A percentile compares a stretch with the other conserved stretches of the same genome.
These are phyloP conservation scores for Verasper variegatus DNA, from an alignment of 2,113 vertebrate species.

Conservation along the genomic window DNA sequence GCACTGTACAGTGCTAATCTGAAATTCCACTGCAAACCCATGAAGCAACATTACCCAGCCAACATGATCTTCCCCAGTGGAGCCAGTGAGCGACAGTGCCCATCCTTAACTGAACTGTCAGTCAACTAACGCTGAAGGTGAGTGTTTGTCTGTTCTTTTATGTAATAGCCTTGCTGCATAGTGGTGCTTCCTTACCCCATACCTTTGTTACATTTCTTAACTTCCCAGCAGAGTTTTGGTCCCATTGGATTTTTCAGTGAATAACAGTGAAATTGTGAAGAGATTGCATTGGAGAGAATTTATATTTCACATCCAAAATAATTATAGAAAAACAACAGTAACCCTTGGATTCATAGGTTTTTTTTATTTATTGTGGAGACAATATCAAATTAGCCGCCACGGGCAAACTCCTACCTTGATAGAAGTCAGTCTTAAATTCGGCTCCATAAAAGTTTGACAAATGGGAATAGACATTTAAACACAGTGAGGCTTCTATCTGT, in stretches of 20 bases:
- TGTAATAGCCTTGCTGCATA: not conserved
- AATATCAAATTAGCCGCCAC: not conserved
- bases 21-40: constrained; percentile 19
- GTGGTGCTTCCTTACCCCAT: not conserved
- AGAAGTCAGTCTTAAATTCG: not conserved
- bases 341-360: not conserved
- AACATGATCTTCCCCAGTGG: not conserved
- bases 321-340: not conserved
- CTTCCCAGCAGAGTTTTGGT: not conserved
- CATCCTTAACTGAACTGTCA: too few species aligned
- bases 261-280: not conserved
- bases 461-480: not conserved
- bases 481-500: not conserved
- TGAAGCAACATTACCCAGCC: constrained; percentile 1
- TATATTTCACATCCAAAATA: not conserved
- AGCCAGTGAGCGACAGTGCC: not conserved
- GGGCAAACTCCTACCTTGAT: not conserved
- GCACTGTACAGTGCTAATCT: constrained; percentile 13
- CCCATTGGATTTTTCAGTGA: not conserved
- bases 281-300: not conserved
- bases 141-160: not conserved
- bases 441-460: not conserved
- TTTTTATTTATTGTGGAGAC: not conserved
- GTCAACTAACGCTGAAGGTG: too few species aligned
- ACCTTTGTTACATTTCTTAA: not conserved